Base-by-base conservation (phyloP, 2,797 vertebrate genomes). In the Anguilla pacifica region DNA sequence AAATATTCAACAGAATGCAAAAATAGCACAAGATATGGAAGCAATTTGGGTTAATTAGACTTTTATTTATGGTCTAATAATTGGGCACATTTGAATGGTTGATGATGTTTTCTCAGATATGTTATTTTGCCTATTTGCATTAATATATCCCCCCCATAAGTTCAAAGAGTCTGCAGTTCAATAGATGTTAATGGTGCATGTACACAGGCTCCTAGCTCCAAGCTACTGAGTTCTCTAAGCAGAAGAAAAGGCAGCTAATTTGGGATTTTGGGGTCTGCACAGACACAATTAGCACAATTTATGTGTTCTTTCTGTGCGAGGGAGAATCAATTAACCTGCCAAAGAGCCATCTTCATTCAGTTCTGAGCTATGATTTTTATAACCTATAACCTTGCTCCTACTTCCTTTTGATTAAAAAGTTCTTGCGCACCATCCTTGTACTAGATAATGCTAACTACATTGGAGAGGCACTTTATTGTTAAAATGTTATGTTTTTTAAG, bases 31-130 rank as follows among this genome's bases (percentile, higher is more conserved):
- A 94, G 94, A 94, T 95, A 95, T 95, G 95, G 96, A 96, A 97
- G 94, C 94, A 96, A 95, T 96, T 95, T 90, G 95, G 96, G 96
- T 94, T 96, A 97, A 96, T 97, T 96, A 96, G 93, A 87, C 95
- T 94, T 96, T 95, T 96, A 96, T 96, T 96, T 96, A 93, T 92
- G 91, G 92, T 91, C 93, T 92, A 94, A 95, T 96, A 94, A 94
- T 96, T 96, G 95, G 95, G 92, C 89, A 88, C 92, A 94, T 95
- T 97, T 96, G 94, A 96, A 94, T 94, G 95, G 95, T 93, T 97
- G 96, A 96, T 96, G 96, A 94, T 94, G 91, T 94, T 95, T 91
- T 96, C 92, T 92, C 84, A 90, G 88, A 86, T 89, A 89, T 93
- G 92, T 88, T 91, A 57, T 82, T 90, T 92, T 89, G 77, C 72